Evolutionary conservation across 2,888 invertebrate species (phyloP).

Genomic region (Nebria salina): DNA sequence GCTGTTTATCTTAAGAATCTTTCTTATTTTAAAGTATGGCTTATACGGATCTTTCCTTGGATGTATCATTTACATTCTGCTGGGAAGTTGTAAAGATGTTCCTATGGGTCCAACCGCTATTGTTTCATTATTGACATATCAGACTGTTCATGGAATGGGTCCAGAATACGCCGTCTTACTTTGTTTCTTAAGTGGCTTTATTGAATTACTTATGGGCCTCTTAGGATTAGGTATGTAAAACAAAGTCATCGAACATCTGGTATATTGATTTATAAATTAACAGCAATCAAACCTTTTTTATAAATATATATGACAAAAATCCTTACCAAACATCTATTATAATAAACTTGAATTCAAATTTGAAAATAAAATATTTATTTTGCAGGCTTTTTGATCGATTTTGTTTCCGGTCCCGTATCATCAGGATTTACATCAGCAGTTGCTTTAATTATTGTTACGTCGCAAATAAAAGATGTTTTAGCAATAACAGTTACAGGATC

Average conservation of each 20-base stretch:
- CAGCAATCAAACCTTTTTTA: not conserved
- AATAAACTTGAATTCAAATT: not conserved
- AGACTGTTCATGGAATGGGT: constrained; percentile 73
- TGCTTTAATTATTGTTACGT: constrained; percentile 86
- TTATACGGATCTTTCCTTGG: constrained; percentile 94
- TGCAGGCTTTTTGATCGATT: constrained; percentile 84
- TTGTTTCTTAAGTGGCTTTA: constrained; percentile 76
- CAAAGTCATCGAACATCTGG: not conserved
- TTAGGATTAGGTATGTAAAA: constrained; percentile 75
- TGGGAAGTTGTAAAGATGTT: constrained; percentile 93
- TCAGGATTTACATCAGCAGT: constrained; percentile 92
- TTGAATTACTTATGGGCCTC: constrained; percentile 83
- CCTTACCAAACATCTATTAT: too few species aligned
- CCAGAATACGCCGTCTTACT: constrained; percentile 79
- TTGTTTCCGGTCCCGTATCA: constrained; percentile 89
- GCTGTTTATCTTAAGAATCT: constrained; percentile 14
- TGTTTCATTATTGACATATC: constrained; percentile 85
- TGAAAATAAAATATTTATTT: constrained; percentile 47
- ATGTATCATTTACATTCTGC: constrained; percentile 87
- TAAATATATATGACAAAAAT: too few species aligned
- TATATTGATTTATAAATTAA: not conserved
- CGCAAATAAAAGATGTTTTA: constrained; percentile 86
- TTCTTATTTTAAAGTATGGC: constrained; percentile 74
- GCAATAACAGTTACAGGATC: constrained; percentile 77
- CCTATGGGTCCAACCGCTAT: constrained; percentile 95